phyloP scores from a whole-genome alignment of 2,888 invertebrate species.

The Drosophila vallismaia region DNA sequence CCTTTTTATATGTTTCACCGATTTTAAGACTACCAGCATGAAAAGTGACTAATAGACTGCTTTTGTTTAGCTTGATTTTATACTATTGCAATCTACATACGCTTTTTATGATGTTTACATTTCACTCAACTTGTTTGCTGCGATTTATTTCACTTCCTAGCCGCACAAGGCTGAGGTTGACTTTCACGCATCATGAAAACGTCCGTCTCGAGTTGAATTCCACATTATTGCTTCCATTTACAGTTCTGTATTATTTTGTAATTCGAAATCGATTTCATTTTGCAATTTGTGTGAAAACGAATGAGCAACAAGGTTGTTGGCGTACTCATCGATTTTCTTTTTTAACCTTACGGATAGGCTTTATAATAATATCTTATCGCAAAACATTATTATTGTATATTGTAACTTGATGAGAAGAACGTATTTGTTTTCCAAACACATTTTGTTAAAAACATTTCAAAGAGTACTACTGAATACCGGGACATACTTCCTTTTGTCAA shows the following conservation, averaged over 20 bases:
- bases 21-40: conserved; percentile 46
- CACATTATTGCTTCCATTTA: conserved; percentile 60
- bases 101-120: conserved; percentile 56
- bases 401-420: no score
- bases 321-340: conserved; percentile 7
- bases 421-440: no score
- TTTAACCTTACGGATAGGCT: conserved; percentile 33
- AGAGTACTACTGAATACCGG: no score
- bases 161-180: conserved; percentile 58
- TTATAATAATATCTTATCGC: conserved; percentile 54
- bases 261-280: conserved; percentile 66
- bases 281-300: conserved; percentile 41
- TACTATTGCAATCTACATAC: conserved; percentile 14
- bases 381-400: neutral
- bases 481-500: neutral
- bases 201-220: conserved; percentile 34
- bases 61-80: conserved; percentile 32
- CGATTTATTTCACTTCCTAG: conserved; percentile 55
- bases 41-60: conserved; percentile 57
- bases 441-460: neutral
- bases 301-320: conserved; percentile 53
- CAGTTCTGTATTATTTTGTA: conserved; percentile 52
- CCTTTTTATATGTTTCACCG: conserved; percentile 38
- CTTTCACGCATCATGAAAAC: conserved; percentile 61
- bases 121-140: conserved; percentile 38